Conservation (phyloP, 2,113 vertebrate species). For the Arothron firmamentum region DNA sequence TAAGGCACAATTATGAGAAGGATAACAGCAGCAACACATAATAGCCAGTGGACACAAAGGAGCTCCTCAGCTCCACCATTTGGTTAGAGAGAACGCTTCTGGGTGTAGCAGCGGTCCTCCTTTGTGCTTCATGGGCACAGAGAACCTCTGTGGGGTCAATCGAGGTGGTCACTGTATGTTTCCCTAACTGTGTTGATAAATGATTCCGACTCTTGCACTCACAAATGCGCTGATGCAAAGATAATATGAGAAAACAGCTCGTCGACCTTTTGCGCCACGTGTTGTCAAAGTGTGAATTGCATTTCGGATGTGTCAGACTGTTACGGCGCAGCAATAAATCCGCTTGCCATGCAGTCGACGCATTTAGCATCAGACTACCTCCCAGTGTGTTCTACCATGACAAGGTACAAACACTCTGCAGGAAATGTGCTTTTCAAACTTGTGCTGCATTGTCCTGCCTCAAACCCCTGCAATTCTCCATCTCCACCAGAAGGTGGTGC, state of each 20-base stretch:
- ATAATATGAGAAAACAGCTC: slow-evolving; percentile 15
- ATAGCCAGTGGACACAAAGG: slow-evolving; percentile 5
- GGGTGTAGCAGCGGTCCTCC: slow-evolving; percentile 9
- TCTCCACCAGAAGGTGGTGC: slow-evolving; percentile 61
- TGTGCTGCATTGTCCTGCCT: slow-evolving; percentile 3
- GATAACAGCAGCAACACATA: slow-evolving; percentile 14
- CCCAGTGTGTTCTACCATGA: slow-evolving; percentile 19
- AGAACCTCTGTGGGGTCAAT: slow-evolving; percentile 3
- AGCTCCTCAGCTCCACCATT: slow-evolving; percentile 5
- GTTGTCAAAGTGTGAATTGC: slow-evolving; percentile 1
- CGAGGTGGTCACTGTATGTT: not conserved
- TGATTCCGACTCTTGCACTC: slow-evolving; percentile 28
- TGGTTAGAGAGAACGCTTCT: not conserved
- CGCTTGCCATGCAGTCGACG: not conserved
- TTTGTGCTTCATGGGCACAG: slow-evolving; percentile 14
- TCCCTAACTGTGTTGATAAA: slow-evolving; percentile 19
- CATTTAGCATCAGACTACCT: slow-evolving; percentile 22
- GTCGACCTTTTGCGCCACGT: slow-evolving; percentile 3
- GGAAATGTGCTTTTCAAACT: slow-evolving; percentile 24
- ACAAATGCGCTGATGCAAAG: slow-evolving; percentile 29
- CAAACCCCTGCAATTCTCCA: slow-evolving; percentile 24
- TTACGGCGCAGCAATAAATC: slow-evolving; percentile 12
- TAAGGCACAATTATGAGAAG: no score
- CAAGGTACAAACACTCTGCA: slow-evolving; percentile 22
- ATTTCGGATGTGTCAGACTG: slow-evolving; percentile 4